Percentiles rank a stretch among this genome's conserved stretches.
These are phyloP conservation scores for Ceratosolen solmsi DNA, from an alignment of 1,140 invertebrate genomes.

Conservation along the genomic window DNA sequence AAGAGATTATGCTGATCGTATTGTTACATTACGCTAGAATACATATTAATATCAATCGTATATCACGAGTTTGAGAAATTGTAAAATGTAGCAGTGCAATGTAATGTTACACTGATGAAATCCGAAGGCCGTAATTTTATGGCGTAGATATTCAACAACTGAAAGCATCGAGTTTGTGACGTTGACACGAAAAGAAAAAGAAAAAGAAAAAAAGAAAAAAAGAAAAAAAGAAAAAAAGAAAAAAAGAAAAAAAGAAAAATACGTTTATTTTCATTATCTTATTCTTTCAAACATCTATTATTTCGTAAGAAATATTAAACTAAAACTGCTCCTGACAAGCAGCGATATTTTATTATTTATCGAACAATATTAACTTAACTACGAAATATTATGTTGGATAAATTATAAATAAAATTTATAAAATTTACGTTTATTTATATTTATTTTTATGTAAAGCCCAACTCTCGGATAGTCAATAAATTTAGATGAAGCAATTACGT, in stretches of 20 bases:
- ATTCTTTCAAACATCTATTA: background rate
- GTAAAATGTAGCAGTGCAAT: conserved; percentile 3
- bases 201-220: no score
- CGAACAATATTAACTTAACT: no score
- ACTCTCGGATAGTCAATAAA: no score
- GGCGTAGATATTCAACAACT: background rate
- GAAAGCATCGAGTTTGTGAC: conserved; percentile 4
- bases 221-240: no score
- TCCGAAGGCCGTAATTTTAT: conserved; percentile 12
- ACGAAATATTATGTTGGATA: no score
- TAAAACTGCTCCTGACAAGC: background rate
- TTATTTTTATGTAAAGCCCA: no score
- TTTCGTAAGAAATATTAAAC: background rate
- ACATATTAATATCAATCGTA: conserved; percentile 42
- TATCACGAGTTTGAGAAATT: conserved; percentile 29
- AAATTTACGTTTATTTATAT: no score
- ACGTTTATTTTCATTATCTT: conserved; percentile 36
- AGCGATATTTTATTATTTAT: background rate
- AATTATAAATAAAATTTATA: no score
- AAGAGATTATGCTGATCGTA: conserved; percentile 21
- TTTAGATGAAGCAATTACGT: no score
- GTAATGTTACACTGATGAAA: conserved; percentile 25
- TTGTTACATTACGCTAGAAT: conserved; percentile 16
- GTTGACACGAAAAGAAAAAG: no score
- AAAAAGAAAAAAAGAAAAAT: no score